These are phyloP conservation scores for Pseudomyrmex pallidus DNA, from an alignment of 1,140 invertebrate species.

Conservation along the genomic window DNA sequence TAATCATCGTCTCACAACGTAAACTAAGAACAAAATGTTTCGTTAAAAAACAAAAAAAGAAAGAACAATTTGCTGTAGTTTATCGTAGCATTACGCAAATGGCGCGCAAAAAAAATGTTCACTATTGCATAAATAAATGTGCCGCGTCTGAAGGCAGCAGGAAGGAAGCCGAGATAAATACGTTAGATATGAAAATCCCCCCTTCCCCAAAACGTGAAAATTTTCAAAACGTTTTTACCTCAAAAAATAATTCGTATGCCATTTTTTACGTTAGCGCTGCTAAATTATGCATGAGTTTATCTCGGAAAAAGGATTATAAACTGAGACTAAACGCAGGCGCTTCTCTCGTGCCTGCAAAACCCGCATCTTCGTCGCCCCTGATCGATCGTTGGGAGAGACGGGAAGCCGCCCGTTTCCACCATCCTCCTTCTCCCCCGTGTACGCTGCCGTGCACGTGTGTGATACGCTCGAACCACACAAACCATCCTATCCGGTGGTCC, in stretches of 20 bases:
- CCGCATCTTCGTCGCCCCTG: constrained; percentile 34
- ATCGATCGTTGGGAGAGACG: constrained; percentile 30
- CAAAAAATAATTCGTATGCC: constrained; percentile 9
- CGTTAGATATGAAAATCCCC: background rate
- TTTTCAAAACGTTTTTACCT: constrained; percentile 1
- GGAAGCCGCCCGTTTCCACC: background rate
- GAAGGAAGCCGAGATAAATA: background rate
- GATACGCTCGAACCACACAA: background rate
- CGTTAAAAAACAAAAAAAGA: too few relatives aligned
- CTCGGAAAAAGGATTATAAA: constrained; percentile 33
- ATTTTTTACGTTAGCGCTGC: background rate
- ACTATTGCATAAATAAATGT: background rate
- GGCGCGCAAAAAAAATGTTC: background rate
- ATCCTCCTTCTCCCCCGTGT: background rate
- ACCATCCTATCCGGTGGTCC: background rate
- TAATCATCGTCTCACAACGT: background rate
- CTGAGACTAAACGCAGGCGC: constrained; percentile 37
- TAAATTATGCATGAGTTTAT: constrained; percentile 48
- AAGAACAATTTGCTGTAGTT: background rate
- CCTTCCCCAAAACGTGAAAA: background rate
- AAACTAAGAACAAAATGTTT: background rate
- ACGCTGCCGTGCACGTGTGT: background rate
- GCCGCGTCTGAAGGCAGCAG: background rate
- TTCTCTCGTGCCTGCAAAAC: background rate
- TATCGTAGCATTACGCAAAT: background rate